These are phyloP conservation scores for Pseudolycoriella hygida DNA, from an alignment of 2,888 invertebrate species.

Conservation along the genomic window DNA sequence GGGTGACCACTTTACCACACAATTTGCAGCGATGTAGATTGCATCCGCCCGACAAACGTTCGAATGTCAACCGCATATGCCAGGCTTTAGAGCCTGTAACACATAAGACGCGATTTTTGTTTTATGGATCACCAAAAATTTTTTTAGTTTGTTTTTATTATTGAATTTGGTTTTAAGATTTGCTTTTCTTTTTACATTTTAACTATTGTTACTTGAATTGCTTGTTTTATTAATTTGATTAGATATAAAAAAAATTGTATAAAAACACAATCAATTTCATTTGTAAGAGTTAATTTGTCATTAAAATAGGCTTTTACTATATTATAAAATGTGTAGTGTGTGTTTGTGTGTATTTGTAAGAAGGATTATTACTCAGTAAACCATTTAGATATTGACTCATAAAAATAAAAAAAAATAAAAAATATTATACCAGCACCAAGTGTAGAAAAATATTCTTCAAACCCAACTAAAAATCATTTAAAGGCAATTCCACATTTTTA, in stretches of 20 bases:
- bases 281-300: background rate
- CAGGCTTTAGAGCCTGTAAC: constrained; percentile 86
- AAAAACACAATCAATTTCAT: background rate
- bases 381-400: no score
- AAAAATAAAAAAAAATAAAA: no score
- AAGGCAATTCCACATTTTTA: no score
- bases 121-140: constrained; percentile 7
- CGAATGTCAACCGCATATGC: constrained; percentile 90
- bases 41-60: constrained; percentile 80
- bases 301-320: background rate
- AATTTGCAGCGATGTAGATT: constrained; percentile 88
- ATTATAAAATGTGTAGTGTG: background rate
- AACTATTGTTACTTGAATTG: no score
- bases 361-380: no score
- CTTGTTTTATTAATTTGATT: no score
- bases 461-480: no score
- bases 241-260: no score
- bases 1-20: constrained; percentile 87
- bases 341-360: background rate
- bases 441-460: no score
- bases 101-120: constrained; percentile 9
- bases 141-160: constrained; percentile 2
- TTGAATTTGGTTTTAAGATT: constrained; percentile 1
- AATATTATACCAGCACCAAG: no score
- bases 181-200: no score